A percentile compares a stretch with the other conserved stretches of the same genome.
Conservation (phyloP, 2,888 invertebrate genomes). For the Heliconius sara region DNA sequence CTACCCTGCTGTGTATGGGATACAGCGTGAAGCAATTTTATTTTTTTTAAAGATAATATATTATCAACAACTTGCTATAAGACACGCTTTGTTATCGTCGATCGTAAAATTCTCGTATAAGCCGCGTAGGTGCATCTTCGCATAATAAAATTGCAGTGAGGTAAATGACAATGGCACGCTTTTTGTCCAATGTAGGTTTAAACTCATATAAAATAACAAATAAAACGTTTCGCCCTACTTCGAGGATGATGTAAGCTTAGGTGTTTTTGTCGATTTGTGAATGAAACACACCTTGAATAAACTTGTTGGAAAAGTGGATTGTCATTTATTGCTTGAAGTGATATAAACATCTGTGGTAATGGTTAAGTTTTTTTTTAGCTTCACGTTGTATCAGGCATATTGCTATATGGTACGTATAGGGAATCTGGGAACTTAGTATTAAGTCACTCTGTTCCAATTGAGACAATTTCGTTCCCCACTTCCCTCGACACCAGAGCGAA, state of each 20-base stretch:
- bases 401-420: neutral
- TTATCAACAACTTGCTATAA: conserved; percentile 24
- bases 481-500: too few species aligned
- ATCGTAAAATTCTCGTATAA: conserved; percentile 30
- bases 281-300: conserved; percentile 39
- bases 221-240: conserved; percentile 56
- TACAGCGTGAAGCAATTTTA: too few species aligned
- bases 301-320: conserved; percentile 5
- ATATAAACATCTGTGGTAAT: neutral
- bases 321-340: neutral
- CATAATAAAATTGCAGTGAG: conserved; percentile 37
- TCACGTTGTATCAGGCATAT: neutral
- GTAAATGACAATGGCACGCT: conserved; percentile 45
- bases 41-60: conserved; percentile 40
- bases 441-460: neutral
- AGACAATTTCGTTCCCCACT: too few species aligned
- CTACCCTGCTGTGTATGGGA: too few species aligned
- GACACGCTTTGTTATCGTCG: conserved; percentile 21
- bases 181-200: conserved; percentile 29
- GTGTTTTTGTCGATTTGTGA: conserved; percentile 35
- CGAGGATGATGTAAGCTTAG: conserved; percentile 46
- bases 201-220: conserved; percentile 40
- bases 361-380: neutral
- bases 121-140: conserved; percentile 27
- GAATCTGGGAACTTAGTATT: neutral